Conservation (phyloP, 1,140 invertebrate genomes). For the Asobara japonica region DNA sequence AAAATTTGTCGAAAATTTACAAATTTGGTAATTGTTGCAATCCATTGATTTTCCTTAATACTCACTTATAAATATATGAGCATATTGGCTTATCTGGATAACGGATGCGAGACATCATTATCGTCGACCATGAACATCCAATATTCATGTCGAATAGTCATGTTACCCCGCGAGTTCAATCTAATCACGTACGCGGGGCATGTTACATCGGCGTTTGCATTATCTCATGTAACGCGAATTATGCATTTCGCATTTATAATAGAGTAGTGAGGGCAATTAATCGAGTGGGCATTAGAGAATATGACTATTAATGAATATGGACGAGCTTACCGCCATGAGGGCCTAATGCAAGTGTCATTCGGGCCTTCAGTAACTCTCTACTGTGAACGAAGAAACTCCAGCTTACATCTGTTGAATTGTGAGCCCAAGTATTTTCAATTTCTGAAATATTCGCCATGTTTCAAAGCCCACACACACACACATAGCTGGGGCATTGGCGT, state of each 20-base stretch:
- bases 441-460: too few relatives aligned
- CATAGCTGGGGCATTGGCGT: too few relatives aligned
- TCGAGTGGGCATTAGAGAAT: constrained; percentile 14
- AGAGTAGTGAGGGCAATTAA: constrained; percentile 21
- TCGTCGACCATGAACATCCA: constrained; percentile 8
- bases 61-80: not conserved
- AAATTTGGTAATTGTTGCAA: too few relatives aligned
- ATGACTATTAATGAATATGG: constrained; percentile 3
- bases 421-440: too few relatives aligned
- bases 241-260: constrained; percentile 21
- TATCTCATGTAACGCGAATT: constrained; percentile 11
- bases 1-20: too few relatives aligned
- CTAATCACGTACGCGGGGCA: constrained; percentile 18
- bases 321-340: too few relatives aligned
- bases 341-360: too few relatives aligned
- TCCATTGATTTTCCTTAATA: too few relatives aligned
- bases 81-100: not conserved
- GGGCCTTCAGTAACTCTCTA: too few relatives aligned
- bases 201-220: constrained; percentile 13
- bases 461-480: too few relatives aligned
- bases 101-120: not conserved
- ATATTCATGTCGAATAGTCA: constrained; percentile 7
- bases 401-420: too few relatives aligned
- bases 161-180: not conserved
- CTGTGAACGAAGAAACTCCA: too few relatives aligned